Conservation (phyloP, 2,113 vertebrate species). For the Accipiter cooperii region DNA sequence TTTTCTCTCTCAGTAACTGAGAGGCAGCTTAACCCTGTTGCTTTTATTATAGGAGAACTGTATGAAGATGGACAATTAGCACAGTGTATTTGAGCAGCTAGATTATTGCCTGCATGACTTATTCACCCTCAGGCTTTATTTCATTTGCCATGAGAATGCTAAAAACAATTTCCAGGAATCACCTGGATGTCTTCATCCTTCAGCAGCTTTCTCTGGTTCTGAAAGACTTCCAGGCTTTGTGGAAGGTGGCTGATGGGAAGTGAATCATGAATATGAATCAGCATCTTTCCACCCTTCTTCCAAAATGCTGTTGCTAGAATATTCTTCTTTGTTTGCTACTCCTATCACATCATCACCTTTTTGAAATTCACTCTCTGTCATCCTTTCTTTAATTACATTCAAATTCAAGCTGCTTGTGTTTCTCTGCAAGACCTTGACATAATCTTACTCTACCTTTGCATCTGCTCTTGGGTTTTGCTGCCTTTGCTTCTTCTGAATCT, state of each 20-base stretch:
- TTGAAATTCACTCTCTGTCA: slow-evolving; percentile 29
- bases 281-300: not conserved
- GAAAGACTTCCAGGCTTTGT: not conserved
- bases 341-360: slow-evolving; percentile 5
- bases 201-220: not conserved
- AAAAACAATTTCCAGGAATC: not conserved
- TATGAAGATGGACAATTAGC: not conserved
- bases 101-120: accelerated
- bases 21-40: not conserved
- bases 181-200: not conserved
- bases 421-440: slow-evolving; percentile 13
- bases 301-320: slow-evolving; percentile 56
- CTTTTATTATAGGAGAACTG: not conserved
- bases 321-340: slow-evolving; percentile 22
- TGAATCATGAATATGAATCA: slow-evolving; percentile 36
- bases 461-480: not conserved
- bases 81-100: not conserved
- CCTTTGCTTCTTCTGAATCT: not conserved
- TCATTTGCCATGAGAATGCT: not conserved
- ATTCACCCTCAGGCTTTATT: not conserved
- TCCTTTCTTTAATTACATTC: slow-evolving; percentile 46
- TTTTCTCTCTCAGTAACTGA: not conserved
- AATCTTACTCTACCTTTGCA: not conserved
- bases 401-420: not conserved
- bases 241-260: not conserved